Evolutionary conservation across 2,113 vertebrate species (phyloP).

Genomic region (Melanotaenia duboulayi): DNA sequence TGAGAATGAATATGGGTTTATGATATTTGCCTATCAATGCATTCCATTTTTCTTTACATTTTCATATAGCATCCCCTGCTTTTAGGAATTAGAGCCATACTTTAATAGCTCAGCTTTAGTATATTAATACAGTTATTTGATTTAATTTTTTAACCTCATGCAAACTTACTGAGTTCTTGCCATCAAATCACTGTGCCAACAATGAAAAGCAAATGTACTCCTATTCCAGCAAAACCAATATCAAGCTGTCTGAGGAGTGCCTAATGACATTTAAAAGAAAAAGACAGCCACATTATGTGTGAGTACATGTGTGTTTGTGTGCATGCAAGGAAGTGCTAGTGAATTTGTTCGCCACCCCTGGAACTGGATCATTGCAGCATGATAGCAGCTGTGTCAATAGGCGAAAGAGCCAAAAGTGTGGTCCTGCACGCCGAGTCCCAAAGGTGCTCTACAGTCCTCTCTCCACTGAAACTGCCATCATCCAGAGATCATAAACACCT

Average conservation of each 20-base stretch:
- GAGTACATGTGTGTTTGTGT: conserved; percentile 17
- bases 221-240: conserved; percentile 52
- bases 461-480: conserved; percentile 65
- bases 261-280: conserved; percentile 59
- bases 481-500: conserved; percentile 70
- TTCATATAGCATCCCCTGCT: too few species aligned
- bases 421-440: conserved; percentile 58
- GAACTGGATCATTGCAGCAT: conserved; percentile 63
- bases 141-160: background rate
- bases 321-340: conserved; percentile 42
- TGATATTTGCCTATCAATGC: too few species aligned
- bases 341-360: conserved; percentile 57
- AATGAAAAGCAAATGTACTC: conserved; percentile 32
- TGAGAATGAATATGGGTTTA: too few species aligned
- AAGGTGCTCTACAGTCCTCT: conserved; percentile 44
- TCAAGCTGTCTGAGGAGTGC: conserved; percentile 54
- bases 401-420: conserved; percentile 61
- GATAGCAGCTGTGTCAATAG: conserved; percentile 81
- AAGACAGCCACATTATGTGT: conserved; percentile 40
- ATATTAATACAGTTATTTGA: background rate
- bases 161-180: background rate
- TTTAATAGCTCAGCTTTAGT: background rate
- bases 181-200: background rate
- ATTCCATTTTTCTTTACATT: too few species aligned
- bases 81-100: too few species aligned